phyloP scores from a whole-genome alignment of 2,888 invertebrate species.

The Acleris literana region DNA sequence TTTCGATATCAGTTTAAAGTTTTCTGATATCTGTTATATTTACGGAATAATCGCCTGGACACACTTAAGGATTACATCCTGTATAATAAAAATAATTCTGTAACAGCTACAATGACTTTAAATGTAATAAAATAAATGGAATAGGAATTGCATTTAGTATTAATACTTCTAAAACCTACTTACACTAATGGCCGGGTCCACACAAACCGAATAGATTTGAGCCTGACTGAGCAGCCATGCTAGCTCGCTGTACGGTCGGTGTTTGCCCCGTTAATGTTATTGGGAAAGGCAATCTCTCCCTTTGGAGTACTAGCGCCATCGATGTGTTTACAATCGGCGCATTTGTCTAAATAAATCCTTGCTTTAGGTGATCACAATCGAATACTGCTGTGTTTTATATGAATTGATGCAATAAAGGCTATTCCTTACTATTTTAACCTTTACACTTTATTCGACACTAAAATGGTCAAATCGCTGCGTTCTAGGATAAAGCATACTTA shows the following conservation, averaged over 20 bases:
- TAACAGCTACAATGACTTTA: too few relatives aligned
- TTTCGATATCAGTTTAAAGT: too few relatives aligned
- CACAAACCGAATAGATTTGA: neutral
- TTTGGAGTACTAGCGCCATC: slow-evolving; percentile 23
- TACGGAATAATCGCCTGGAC: too few relatives aligned
- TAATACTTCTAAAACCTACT: too few relatives aligned
- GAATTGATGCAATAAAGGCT: neutral
- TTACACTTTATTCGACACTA: too few relatives aligned
- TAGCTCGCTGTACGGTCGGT: neutral
- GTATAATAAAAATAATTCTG: too few relatives aligned
- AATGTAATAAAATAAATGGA: too few relatives aligned
- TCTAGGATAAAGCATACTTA: too few relatives aligned
- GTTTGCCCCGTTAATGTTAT: slow-evolving; percentile 8
- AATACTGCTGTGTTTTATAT: neutral
- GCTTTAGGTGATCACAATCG: slow-evolving; percentile 11
- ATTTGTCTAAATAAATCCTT: slow-evolving; percentile 16
- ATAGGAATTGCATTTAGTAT: too few relatives aligned
- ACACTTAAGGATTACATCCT: too few relatives aligned
- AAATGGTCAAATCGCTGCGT: too few relatives aligned
- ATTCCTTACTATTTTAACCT: neutral
- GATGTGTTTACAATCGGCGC: slow-evolving; percentile 25
- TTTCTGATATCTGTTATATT: too few relatives aligned
- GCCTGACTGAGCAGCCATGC: neutral
- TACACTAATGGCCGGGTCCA: neutral
- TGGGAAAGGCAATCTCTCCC: slow-evolving; percentile 22